Conservation (phyloP, 2,797 vertebrate species). For the Eospalax fontanierii region DNA sequence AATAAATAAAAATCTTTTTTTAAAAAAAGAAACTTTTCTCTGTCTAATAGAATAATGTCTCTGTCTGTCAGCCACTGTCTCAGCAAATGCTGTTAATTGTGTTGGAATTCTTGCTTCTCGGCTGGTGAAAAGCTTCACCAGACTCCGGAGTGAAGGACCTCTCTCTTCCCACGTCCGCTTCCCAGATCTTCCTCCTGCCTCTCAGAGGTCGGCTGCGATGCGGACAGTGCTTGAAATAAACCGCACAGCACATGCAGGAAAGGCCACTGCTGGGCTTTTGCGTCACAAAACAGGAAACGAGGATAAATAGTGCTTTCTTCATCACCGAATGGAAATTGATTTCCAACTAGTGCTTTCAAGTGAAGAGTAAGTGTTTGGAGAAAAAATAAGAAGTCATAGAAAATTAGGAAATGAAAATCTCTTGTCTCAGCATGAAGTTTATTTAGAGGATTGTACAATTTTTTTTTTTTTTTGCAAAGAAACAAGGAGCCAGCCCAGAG, state of each 20-base stretch:
- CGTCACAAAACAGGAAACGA: too few relatives aligned
- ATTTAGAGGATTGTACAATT: constrained; percentile 24
- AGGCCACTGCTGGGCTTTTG: neutral
- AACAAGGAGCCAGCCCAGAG: neutral
- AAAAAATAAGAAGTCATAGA: constrained; percentile 54
- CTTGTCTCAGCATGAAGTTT: constrained; percentile 55
- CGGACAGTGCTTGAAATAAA: neutral
- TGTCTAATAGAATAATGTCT: too few relatives aligned
- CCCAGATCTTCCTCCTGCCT: neutral
- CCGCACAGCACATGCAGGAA: neutral
- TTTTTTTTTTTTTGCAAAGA: constrained; percentile 40
- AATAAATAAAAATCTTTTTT: too few relatives aligned
- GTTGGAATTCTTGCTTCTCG: neutral
- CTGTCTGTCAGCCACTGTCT: neutral
- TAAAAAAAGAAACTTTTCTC: too few relatives aligned
- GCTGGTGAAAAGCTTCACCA: neutral
- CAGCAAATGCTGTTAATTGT: neutral
- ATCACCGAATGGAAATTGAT: too few relatives aligned
- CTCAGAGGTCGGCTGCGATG: neutral
- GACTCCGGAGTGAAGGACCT: neutral
- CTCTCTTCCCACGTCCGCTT: neutral
- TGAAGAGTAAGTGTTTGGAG: neutral
- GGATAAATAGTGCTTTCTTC: too few relatives aligned
- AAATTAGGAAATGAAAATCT: constrained; percentile 72
- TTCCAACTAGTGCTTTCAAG: neutral